Percentiles rank a stretch among this genome's conserved stretches.
These are phyloP conservation scores for Laupala kohalensis DNA, from an alignment of 1,140 invertebrate species.

Conservation along the genomic window DNA sequence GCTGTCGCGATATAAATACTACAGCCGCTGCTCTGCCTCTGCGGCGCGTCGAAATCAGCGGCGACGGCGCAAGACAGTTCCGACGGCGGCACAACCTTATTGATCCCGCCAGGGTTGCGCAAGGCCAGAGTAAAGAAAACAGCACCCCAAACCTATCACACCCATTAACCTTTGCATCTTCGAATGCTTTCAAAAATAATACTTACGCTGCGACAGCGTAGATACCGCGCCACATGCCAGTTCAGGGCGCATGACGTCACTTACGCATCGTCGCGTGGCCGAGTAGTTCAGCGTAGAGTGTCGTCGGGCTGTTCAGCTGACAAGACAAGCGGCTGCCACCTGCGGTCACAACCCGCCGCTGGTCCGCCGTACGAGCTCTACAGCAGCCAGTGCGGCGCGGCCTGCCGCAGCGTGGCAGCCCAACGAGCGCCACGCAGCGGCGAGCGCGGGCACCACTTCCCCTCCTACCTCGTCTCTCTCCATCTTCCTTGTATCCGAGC, in stretches of 20 bases:
- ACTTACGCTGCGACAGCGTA: no score
- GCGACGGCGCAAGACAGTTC: no score
- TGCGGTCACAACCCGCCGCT: no score
- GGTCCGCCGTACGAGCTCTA: no score
- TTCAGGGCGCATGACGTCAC: background rate
- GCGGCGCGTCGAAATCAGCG: background rate
- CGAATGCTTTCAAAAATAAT: no score
- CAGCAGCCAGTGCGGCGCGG: no score
- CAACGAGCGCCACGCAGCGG: background rate
- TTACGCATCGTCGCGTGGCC: background rate
- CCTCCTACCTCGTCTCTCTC: background rate
- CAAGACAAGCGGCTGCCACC: no score
- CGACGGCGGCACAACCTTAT: background rate
- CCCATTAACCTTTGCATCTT: no score
- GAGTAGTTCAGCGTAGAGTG: background rate
- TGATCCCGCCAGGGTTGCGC: background rate
- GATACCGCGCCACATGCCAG: no score
- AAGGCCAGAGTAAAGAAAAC: background rate
- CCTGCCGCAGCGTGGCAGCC: background rate
- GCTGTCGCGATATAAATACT: background rate
- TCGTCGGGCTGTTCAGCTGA: background rate
- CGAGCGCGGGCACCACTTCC: background rate
- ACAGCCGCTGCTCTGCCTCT: no score
- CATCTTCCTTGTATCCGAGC: background rate
- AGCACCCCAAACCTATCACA: no score